phyloP scores from a whole-genome alignment of 2,888 invertebrate species.

The Syrista parreyssii region DNA sequence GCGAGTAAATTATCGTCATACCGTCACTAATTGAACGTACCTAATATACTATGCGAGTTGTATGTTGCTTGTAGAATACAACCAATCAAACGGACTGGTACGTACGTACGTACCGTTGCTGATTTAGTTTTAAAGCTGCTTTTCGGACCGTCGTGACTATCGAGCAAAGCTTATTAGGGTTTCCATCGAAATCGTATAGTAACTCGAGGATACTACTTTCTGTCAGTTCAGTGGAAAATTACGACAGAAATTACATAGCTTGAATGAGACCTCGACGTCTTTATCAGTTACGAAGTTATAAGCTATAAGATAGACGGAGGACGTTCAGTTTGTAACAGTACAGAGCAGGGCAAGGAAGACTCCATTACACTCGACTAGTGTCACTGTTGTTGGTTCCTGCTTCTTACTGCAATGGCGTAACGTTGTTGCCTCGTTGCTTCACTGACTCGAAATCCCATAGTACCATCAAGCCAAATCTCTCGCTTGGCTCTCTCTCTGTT shows the following conservation, averaged over 20 bases:
- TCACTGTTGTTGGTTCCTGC: background rate
- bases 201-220: background rate
- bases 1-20: constrained; percentile 48
- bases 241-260: background rate
- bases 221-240: background rate
- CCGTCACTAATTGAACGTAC: constrained; percentile 47
- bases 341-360: background rate
- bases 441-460: background rate
- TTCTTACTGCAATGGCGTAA: background rate
- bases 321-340: background rate
- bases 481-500: background rate
- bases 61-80: constrained; percentile 20
- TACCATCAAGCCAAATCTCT: background rate
- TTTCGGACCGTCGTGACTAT: background rate
- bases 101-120: background rate
- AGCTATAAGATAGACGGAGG: background rate
- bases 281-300: background rate
- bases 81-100: constrained; percentile 27
- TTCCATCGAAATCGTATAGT: background rate
- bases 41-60: constrained; percentile 45
- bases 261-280: background rate
- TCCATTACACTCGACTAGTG: background rate
- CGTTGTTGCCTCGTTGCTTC: background rate
- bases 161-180: background rate
- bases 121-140: background rate